These are phyloP conservation scores for Ctenomys sociabilis DNA, from an alignment of 2,113 vertebrate species.

Conservation along the genomic window DNA sequence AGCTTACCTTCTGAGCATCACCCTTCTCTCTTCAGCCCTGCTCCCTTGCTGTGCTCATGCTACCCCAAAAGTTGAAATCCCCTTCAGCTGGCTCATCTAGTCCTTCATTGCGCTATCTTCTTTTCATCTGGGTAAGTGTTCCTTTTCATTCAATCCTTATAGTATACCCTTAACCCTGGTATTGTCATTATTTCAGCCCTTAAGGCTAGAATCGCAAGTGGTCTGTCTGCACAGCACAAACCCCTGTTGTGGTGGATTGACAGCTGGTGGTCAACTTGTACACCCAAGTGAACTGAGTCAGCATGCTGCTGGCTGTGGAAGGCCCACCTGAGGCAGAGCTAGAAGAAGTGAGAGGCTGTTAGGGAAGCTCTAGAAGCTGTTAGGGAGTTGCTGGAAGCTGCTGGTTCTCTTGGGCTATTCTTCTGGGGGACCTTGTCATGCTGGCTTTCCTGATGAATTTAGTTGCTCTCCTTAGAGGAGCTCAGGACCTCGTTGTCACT, in stretches of 20 bases:
- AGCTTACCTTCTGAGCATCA: neutral
- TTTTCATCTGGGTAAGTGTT: neutral
- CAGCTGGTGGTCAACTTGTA: no score
- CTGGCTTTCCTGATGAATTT: no score
- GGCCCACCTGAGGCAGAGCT: no score
- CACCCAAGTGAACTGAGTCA: no score
- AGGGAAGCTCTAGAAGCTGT: no score
- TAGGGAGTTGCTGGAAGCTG: no score
- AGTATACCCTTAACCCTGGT: neutral
- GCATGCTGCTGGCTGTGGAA: no score
- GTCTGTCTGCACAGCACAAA: neutral
- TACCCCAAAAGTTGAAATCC: neutral
- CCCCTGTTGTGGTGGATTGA: neutral
- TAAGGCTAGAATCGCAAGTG: neutral
- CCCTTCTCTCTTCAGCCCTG: neutral
- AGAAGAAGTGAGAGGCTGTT: no score
- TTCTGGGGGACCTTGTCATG: no score
- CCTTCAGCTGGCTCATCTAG: neutral
- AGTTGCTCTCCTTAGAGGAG: no score
- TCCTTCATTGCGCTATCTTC: neutral
- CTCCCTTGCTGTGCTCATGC: neutral
- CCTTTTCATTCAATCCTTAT: neutral
- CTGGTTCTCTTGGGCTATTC: no score
- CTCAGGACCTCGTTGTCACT: no score
- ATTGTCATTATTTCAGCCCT: neutral